Evolutionary conservation across 2,113 vertebrate species (phyloP).

Genomic region (Alethe diademata): DNA sequence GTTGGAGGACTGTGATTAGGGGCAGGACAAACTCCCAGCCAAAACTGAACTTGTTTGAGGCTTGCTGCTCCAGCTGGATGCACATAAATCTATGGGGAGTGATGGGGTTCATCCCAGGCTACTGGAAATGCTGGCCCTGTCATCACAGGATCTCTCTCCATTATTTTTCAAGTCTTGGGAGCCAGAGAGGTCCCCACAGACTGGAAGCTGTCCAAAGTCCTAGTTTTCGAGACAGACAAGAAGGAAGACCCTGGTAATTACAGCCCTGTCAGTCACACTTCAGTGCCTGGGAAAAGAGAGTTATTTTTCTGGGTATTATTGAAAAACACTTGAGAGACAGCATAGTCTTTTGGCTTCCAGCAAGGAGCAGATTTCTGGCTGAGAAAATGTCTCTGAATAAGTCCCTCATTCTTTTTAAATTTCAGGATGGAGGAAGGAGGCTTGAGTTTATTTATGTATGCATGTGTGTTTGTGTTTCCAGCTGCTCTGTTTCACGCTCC

Average conservation of each 20-base stretch:
- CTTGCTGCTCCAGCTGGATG: background rate
- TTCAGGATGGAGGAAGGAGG: background rate
- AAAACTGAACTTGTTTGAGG: background rate
- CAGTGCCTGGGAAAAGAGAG: background rate
- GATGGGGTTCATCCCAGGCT: background rate
- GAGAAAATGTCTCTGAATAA: background rate
- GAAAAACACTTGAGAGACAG: background rate
- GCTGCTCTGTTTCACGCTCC: rapidly evolving
- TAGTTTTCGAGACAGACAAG: background rate
- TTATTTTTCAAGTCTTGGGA: background rate
- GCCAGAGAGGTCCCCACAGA: background rate
- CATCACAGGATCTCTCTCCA: background rate
- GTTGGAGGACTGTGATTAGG: background rate
- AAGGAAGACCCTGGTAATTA: background rate
- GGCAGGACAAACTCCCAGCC: background rate
- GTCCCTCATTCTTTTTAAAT: background rate
- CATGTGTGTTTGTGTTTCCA: background rate
- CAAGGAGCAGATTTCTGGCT: background rate
- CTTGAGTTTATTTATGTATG: background rate
- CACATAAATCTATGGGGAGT: background rate
- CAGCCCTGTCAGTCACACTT: background rate
- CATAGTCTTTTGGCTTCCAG: background rate
- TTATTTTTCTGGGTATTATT: background rate
- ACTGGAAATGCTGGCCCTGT: background rate
- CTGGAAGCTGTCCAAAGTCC: background rate